Conservation (phyloP, 2,797 vertebrate genomes). For the Pygocentrus nattereri region DNA sequence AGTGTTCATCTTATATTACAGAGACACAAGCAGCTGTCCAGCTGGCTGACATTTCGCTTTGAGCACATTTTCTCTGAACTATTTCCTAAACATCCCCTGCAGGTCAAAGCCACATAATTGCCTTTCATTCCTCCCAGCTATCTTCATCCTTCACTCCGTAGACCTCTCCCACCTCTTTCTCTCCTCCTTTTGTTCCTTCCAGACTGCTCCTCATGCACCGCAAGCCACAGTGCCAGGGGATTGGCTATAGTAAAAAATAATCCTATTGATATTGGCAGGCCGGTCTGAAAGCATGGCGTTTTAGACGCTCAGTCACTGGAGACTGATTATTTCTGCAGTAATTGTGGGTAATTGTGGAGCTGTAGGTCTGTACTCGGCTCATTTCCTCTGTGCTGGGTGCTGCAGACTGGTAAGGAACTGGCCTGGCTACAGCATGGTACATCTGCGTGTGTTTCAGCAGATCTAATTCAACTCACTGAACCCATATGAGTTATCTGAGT, state of each 20-base stretch:
- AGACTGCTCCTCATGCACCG: constrained; percentile 9
- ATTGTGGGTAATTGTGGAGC: constrained; percentile 51
- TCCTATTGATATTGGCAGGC: constrained; percentile 63
- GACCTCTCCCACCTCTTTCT: not conserved
- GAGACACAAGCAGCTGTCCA: constrained; percentile 48
- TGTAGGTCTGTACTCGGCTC: constrained; percentile 31
- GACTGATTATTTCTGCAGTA: constrained; percentile 53
- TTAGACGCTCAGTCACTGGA: constrained; percentile 37
- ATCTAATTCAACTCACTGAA: not conserved
- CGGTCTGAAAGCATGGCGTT: constrained; percentile 35
- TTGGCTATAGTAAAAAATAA: constrained; percentile 50
- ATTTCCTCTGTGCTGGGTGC: constrained; percentile 47
- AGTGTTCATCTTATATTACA: constrained; percentile 19
- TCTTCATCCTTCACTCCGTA: constrained; percentile 7
- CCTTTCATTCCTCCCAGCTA: constrained; percentile 54
- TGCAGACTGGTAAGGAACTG: constrained; percentile 7
- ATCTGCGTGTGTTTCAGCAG: not conserved
- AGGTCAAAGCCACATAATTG: constrained; percentile 66
- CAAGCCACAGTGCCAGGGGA: constrained; percentile 6
- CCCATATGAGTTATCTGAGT: not conserved
- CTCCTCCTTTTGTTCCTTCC: constrained; percentile 33
- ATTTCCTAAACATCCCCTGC: constrained; percentile 64
- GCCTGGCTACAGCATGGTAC: not conserved
- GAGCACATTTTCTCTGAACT: constrained; percentile 51
- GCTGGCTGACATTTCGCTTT: constrained; percentile 57